Conservation (phyloP, 2,113 vertebrate genomes). For the Lathamus discolor region DNA sequence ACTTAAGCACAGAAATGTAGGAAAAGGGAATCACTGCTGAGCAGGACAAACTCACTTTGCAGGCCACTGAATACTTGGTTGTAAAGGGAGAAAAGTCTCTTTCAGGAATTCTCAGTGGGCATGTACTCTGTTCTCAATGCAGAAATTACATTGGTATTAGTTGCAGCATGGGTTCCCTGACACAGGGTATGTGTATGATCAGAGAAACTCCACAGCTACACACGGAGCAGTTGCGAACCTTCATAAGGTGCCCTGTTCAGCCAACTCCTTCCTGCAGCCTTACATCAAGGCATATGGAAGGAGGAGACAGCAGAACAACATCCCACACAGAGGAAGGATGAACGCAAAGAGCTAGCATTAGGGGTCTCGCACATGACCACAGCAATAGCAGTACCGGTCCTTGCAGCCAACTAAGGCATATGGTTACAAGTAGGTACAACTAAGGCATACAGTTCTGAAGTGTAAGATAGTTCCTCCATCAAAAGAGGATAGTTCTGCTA, state of each 20-base stretch:
- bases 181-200: background rate
- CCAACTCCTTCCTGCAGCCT: background rate
- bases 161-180: background rate
- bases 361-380: background rate
- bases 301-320: background rate
- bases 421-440: background rate
- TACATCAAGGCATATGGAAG: background rate
- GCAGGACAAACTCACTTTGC: background rate
- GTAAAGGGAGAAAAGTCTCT: background rate
- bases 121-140: background rate
- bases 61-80: background rate
- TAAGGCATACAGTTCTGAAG: background rate
- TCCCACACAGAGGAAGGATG: background rate
- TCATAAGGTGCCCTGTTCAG: background rate
- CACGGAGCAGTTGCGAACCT: background rate
- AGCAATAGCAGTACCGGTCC: background rate
- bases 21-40: background rate
- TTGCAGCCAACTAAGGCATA: background rate
- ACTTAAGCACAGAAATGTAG: background rate
- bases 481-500: background rate
- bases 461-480: background rate
- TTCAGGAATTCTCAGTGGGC: background rate
- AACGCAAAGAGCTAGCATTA: background rate
- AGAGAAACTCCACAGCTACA: background rate
- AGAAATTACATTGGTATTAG: background rate